phyloP scores from a whole-genome alignment of 2,888 invertebrate genomes.

The Sialis lutaria region DNA sequence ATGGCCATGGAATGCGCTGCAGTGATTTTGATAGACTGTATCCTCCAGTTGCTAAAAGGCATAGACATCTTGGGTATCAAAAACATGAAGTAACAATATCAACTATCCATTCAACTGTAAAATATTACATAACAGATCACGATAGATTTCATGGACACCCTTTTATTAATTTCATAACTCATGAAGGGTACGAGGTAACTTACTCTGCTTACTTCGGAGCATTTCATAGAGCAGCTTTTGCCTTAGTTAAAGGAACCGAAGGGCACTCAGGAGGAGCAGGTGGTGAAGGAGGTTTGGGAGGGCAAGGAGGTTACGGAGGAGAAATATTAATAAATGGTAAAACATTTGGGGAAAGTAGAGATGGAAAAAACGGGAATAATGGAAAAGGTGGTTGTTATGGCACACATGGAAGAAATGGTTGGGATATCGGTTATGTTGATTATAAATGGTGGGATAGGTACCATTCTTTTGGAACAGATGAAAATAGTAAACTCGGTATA shows the following conservation, averaged over 20 bases:
- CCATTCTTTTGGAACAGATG: neutral
- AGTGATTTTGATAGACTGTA: constrained; percentile 2
- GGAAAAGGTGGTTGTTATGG: constrained; percentile 10
- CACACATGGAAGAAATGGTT: constrained; percentile 11
- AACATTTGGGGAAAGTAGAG: constrained; percentile 2
- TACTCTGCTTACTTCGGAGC: neutral
- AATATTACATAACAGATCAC: neutral
- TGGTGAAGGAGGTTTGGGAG: constrained; percentile 11
- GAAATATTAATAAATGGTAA: constrained; percentile 7
- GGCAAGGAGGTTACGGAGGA: constrained; percentile 11
- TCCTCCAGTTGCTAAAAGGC: constrained; percentile 2
- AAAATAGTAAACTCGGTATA: neutral
- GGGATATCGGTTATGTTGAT: constrained; percentile 10
- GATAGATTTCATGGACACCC: too few relatives aligned
- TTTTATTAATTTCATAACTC: neutral
- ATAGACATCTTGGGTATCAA: neutral
- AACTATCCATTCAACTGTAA: neutral
- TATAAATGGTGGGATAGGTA: neutral
- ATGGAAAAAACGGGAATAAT: constrained; percentile 8
- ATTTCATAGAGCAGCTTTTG: neutral
- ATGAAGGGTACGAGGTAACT: neutral
- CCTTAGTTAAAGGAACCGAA: constrained; percentile 9
- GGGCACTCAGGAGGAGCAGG: constrained; percentile 10
- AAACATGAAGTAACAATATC: neutral
- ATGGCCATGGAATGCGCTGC: constrained; percentile 8